A percentile compares a stretch with the other conserved stretches of the same genome.
Conservation (phyloP, 2,113 vertebrate genomes). For the Columba livia region DNA sequence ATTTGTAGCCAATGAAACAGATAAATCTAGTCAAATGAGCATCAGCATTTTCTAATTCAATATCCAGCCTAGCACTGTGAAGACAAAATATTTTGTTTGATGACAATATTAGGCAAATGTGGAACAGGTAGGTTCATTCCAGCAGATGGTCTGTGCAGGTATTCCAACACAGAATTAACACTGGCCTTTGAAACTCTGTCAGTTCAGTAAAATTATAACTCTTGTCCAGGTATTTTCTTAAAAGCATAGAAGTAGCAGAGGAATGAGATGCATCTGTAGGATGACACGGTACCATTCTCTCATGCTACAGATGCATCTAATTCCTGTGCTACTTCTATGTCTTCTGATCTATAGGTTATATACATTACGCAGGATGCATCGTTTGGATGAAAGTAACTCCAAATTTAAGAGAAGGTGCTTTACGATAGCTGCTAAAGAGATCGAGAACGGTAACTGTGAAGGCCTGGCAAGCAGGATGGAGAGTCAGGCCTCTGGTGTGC, state of each 20-base stretch:
- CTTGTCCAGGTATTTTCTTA: background rate
- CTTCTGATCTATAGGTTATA: background rate
- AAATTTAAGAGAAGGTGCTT: background rate
- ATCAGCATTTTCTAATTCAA: conserved; percentile 21
- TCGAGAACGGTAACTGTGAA: background rate
- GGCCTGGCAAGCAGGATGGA: background rate
- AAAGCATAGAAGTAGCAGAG: background rate
- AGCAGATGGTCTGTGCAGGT: conserved; percentile 42
- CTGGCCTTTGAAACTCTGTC: background rate
- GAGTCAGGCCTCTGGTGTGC: background rate
- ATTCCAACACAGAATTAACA: background rate
- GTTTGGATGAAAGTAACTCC: background rate
- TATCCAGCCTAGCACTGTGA: background rate
- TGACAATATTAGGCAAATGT: background rate
- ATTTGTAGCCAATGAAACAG: conserved; percentile 32
- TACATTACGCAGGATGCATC: background rate
- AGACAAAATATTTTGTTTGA: conserved; percentile 18
- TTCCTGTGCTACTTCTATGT: background rate
- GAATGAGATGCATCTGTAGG: background rate
- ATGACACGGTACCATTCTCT: background rate
- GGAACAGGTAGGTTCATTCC: background rate
- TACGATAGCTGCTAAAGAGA: background rate
- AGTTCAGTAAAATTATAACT: background rate
- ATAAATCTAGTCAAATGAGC: conserved; percentile 26
- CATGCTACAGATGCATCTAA: too few relatives aligned